Percentiles rank a stretch among this genome's conserved stretches.
Evolutionary conservation across 2,113 vertebrate genomes (phyloP).

Genomic region (Hippolais icterina): DNA sequence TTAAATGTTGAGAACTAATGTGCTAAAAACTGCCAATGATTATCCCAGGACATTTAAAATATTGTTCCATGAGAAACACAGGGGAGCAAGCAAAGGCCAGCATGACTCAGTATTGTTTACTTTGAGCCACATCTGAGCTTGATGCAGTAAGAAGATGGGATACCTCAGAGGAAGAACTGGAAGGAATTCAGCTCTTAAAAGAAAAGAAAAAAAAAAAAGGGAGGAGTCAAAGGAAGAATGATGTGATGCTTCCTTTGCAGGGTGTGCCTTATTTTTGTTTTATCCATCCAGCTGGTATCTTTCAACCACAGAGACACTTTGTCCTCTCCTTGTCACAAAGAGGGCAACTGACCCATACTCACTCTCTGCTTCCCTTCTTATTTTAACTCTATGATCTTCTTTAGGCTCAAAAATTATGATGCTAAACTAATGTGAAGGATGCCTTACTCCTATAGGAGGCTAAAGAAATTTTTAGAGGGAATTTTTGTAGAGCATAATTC

Average conservation of each 20-base stretch:
- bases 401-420: not conserved
- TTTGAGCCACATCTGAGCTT: not conserved
- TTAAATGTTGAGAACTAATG: not conserved
- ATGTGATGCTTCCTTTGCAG: constrained; percentile 9
- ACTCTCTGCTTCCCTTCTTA: not conserved
- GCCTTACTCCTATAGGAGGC: not conserved
- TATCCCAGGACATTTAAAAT: not conserved
- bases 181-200: not conserved
- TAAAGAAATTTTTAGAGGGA: not conserved
- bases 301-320: not conserved
- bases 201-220: not conserved
- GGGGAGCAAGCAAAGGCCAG: constrained; percentile 1
- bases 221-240: not conserved
- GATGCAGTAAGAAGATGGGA: not conserved
- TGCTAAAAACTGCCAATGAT: not conserved
- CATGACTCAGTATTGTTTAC: constrained; percentile 48
- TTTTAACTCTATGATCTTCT: not conserved
- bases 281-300: constrained; percentile 1
- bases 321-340: not conserved
- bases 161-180: constrained; percentile 1
- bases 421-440: not conserved
- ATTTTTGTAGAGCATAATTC: not conserved
- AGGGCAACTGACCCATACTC: not conserved
- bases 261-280: constrained; percentile 40
- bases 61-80: constrained; percentile 15